Evolutionary conservation across 2,888 invertebrate genomes (phyloP), one percentile per base, ranked within the genome.

Genomic region (Synanthedon tipuliformis): DNA sequence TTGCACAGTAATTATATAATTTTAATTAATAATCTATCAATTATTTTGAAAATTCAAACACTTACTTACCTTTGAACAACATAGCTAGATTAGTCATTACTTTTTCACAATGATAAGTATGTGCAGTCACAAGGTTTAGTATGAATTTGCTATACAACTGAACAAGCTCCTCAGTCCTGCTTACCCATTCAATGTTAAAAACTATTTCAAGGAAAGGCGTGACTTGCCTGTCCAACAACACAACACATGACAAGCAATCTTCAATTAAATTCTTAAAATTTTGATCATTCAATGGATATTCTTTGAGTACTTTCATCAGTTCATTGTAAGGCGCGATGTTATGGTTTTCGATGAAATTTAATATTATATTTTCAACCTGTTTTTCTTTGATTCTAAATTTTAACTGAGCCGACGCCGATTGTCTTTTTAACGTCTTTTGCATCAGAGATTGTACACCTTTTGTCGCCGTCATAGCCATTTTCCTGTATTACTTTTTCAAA

Each of bases 11-110:
- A 34, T 34, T 34, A 34, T 34, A 1, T 34, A 34, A 34, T 34
- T 34, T 34, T 8, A 34, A 8, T 34, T 34, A 34, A 34, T 34
- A 34, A 34, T 10, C 10, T 10, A 34, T 10, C 8, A 34, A 8
- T 34, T 34, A 34, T 34, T 8, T 34, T 34, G 34, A 34, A 34
- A 51, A n/a, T 50, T 41, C 12, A 45, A 45, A 34, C 2, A 59
- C 53, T 63, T 69, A 88, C 88, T 63, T 69, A 88, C 88, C 81
- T 81, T 78, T 85, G 54, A 88, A 86, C 45, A 75, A 61, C 61
- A 78, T 81, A 3, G 88, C 65, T 51, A 88, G 65, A 45, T 72
- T 63, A 41, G 66, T 62, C 66, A 88, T 74, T 41, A 82, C 85
- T 54, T 67, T 66, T 0, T 78, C 75, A 50, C 81, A 79, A 57